Base-by-base conservation (phyloP, 2,797 vertebrate species). In the Adelosebastes latens region DNA sequence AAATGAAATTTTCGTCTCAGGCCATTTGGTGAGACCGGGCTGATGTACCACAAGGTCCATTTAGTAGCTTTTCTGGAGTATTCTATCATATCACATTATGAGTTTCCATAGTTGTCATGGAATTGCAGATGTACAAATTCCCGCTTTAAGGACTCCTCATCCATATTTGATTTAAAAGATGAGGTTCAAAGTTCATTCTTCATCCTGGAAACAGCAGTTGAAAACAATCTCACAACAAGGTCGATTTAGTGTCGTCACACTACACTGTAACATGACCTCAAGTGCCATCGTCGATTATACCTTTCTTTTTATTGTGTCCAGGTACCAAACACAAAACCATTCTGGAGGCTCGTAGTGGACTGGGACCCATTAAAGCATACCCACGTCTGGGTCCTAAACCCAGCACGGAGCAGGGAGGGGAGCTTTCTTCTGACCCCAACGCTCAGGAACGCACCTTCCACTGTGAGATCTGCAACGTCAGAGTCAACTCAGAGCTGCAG, bases 291-390 rank as follows among this genome's bases (percentile, higher is more conserved):
- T 20, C 61, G 3, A 63, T 27, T 70, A 46, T 8, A 39, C 6
- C 2, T 36, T 59, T 70, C 0, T 79, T 60, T 82, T 56, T 76
- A 12, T 61, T 83, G 20, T 75, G 71, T 53, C 42, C 49, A 98
- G 97, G 98, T 90, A 98, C 98, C 87, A 99, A 98, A 97, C 97
- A 98, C 96, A 98, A 98, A 97, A 98, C 98, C 72, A 97, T 98
- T 93, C 94, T 98, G 88, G 98, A 99, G 88, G 98, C 98, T 58
- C 95, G 97, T 68, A 98, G 97, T 53, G 97, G 98, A 70, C 94
- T 98, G 89, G 98, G 98, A 53, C 98, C 98, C 72, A 99, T 99
- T 81, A 97, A 98, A 88, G 97, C 97, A 1, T 98, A 98, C 87
- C 98, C 97, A 29, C 96, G 98, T 5, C 91, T 97, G 83, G 96